Percentiles rank a stretch among this genome's conserved stretches.
These are phyloP conservation scores for Discoglossus pictus DNA, from an alignment of 2,797 vertebrate species.

Conservation along the genomic window DNA sequence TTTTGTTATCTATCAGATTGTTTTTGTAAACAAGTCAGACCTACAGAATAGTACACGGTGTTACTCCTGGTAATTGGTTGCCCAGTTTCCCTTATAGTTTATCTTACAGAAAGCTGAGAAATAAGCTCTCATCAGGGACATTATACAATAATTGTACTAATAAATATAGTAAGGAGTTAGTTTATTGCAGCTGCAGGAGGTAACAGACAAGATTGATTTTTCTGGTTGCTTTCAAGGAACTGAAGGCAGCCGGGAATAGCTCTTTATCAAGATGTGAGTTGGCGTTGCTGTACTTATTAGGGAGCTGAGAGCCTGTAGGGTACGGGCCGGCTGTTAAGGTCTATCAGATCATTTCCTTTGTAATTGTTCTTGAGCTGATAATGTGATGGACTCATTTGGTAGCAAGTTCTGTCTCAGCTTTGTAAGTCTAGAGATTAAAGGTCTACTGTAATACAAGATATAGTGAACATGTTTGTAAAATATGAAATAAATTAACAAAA, in stretches of 20 bases:
- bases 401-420: no score
- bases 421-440: background rate
- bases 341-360: conserved; percentile 40
- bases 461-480: no score
- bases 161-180: conserved; percentile 25
- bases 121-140: conserved; percentile 20
- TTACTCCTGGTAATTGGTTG: no score
- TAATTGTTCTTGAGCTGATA: conserved; percentile 22
- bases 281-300: conserved; percentile 28
- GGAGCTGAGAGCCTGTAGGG: conserved; percentile 19
- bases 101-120: no score
- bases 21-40: no score
- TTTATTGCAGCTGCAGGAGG: conserved; percentile 7
- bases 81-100: no score
- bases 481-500: no score
- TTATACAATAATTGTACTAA: conserved; percentile 14
- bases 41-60: no score
- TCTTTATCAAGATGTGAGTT: conserved; percentile 26
- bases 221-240: conserved; percentile 17
- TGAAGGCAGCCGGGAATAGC: conserved; percentile 30
- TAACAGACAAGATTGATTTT: conserved; percentile 37
- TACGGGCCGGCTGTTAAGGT: conserved; percentile 15
- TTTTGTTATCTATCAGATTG: no score
- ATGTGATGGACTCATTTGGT: conserved; percentile 6
- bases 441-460: no score